Conservation (phyloP, 1,140 invertebrate genomes). For the Ooceraea biroi region DNA sequence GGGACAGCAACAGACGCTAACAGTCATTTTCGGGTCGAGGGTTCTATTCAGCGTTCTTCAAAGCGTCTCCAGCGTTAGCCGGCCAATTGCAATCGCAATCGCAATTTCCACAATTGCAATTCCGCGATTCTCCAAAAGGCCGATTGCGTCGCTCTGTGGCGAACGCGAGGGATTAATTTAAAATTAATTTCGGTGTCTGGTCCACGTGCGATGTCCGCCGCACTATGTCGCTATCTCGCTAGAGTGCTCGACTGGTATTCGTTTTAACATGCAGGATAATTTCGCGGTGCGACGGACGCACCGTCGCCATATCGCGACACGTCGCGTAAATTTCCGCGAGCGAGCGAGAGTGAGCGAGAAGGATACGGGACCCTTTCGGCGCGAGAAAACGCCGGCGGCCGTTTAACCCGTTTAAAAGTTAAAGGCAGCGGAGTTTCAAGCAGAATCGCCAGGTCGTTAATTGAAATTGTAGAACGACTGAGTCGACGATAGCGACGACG, state of each 20-base stretch:
- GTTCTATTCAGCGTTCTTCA: neutral
- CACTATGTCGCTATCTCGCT: neutral
- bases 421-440: neutral
- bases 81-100: neutral
- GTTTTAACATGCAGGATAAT: slow-evolving; percentile 15
- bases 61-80: neutral
- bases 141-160: neutral
- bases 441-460: slow-evolving; percentile 66
- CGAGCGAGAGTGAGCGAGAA: slow-evolving; percentile 35
- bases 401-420: too few relatives aligned
- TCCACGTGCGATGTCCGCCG: slow-evolving; percentile 13
- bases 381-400: slow-evolving; percentile 5
- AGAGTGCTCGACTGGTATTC: neutral
- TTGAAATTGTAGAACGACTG: slow-evolving; percentile 77
- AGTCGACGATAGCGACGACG: slow-evolving; percentile 31
- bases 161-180: neutral
- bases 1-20: too few relatives aligned
- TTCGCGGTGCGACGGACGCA: slow-evolving; percentile 6
- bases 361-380: neutral
- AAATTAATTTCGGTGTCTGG: slow-evolving; percentile 47
- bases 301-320: neutral
- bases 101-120: neutral
- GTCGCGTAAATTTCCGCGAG: slow-evolving; percentile 44
- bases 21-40: too few relatives aligned
- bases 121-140: slow-evolving; percentile 21